Evolutionary conservation across 2,113 vertebrate species (phyloP), one percentile per base, ranked within the genome.

Genomic region (Fulica atra): DNA sequence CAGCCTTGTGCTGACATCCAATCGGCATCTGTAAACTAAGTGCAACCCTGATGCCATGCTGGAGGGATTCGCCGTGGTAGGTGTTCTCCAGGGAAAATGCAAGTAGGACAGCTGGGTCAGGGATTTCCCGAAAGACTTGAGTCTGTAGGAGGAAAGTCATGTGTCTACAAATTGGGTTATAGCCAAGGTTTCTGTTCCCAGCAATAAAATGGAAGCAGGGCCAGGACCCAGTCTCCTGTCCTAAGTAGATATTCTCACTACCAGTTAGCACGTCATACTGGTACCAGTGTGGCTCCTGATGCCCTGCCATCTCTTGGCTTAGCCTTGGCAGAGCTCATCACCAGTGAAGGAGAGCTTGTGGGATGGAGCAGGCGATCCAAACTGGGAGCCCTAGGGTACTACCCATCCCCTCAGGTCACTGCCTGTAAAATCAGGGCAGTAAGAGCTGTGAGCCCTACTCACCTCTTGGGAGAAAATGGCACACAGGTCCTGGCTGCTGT

Each of bases 21-120:
- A 2, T 8, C 0, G 0, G 21, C 51, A 28, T 33, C 56, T 70
- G 70, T 78, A 81, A 61, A 48, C 0, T 0, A 63, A 77, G 35
- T 59, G 44, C 18, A 50, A 24, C 10, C 53, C 63, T 81, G 11
- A 18, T 81, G n/a, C 59, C 33, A 18, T 46, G 59, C 44, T 73
- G 60, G 23, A 81, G 35, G 23, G 44, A 19, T 81, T 84, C 89
- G 54, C 25, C 17, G 2, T 42, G 59, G 51, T 21, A 21, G 15
- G 7, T 54, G 19, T 44, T 76, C 63, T 40, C 57, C 14, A 40
- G n/a, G 53, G 63, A 68, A 29, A 11, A n/a, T 68, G 24, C 24
- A 70, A 33, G 40, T 16, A 21, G 8, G 25, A 71, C 60, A 73
- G 35, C 56, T 79, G 25, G n/a, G 50, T 64, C 74, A 79, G 19